Conservation (phyloP, 1,140 invertebrate genomes). For the Drosophila serrata region DNA sequence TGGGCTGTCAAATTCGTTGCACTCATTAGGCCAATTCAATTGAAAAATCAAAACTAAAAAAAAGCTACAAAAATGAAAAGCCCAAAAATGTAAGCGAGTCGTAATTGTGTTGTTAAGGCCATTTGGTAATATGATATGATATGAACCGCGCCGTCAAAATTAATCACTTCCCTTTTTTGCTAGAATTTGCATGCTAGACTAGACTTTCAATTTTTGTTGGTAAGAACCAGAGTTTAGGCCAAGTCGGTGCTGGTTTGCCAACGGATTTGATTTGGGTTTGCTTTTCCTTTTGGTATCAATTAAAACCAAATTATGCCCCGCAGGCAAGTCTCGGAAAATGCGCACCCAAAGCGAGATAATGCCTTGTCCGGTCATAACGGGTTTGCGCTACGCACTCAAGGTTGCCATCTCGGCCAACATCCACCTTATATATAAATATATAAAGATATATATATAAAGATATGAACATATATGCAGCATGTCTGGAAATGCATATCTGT, state of each 20-base stretch:
- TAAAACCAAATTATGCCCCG: conserved; percentile 71
- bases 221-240: conserved; percentile 4
- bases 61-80: conserved; percentile 16
- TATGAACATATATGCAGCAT: neutral
- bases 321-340: conserved; percentile 65
- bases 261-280: conserved; percentile 7
- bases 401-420: conserved; percentile 36
- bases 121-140: conserved; percentile 62
- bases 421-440: conserved; percentile 11
- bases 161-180: conserved; percentile 75
- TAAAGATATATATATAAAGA: neutral
- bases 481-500: conserved; percentile 18
- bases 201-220: conserved; percentile 29
- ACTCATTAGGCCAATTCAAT: conserved; percentile 78
- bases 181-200: conserved; percentile 72
- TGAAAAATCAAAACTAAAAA: conserved; percentile 49
- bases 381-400: conserved; percentile 63
- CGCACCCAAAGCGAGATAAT: conserved; percentile 50
- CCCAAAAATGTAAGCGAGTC: conserved; percentile 54
- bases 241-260: conserved; percentile 20
- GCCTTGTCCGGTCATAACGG: conserved; percentile 66
- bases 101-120: conserved; percentile 77
- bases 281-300: conserved; percentile 55
- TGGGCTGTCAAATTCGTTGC: conserved; percentile 75
- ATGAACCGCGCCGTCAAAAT: conserved; percentile 53